These are phyloP conservation scores for Poeciliopsis turneri DNA, from an alignment of 2,797 vertebrate genomes.

Conservation along the genomic window DNA sequence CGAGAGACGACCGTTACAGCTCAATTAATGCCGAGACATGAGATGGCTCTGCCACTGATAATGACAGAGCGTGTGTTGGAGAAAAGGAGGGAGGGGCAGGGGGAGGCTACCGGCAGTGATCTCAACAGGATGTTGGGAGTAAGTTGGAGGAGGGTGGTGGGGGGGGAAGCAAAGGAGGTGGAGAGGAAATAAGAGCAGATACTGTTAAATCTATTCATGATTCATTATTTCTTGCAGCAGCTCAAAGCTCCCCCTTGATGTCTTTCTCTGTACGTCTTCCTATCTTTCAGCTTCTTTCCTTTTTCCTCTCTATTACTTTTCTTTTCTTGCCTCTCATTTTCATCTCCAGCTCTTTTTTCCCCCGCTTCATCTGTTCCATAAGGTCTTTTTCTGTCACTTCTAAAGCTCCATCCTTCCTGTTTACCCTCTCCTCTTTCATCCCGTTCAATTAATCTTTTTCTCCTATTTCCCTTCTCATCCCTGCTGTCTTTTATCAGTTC, in stretches of 20 bases:
- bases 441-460: slow-evolving; percentile 66
- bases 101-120: slow-evolving; percentile 57
- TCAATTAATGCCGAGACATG: slow-evolving; percentile 75
- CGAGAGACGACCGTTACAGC: slow-evolving; percentile 66
- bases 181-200: slow-evolving; percentile 77
- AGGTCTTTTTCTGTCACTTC: slow-evolving; percentile 72
- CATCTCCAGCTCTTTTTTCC: slow-evolving; percentile 35
- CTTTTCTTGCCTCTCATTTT: slow-evolving; percentile 62
- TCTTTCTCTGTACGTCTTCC: slow-evolving; percentile 39
- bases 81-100: slow-evolving; percentile 27
- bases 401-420: slow-evolving; percentile 71
- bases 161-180: slow-evolving; percentile 35
- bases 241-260: slow-evolving; percentile 67
- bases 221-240: slow-evolving; percentile 76
- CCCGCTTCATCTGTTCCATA: slow-evolving; percentile 58
- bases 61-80: slow-evolving; percentile 53
- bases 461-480: slow-evolving; percentile 51
- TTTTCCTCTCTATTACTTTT: slow-evolving; percentile 40
- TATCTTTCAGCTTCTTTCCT: slow-evolving; percentile 20
- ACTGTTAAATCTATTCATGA: slow-evolving; percentile 82
- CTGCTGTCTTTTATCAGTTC: slow-evolving; percentile 31
- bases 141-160: slow-evolving; percentile 47
- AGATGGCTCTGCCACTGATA: slow-evolving; percentile 69
- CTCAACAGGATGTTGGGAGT: slow-evolving; percentile 74
- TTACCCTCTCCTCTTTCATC: slow-evolving; percentile 71